Evolutionary conservation across 2,888 invertebrate species (phyloP), one percentile per base, ranked within the genome.

Genomic region (Tortrix viridana): DNA sequence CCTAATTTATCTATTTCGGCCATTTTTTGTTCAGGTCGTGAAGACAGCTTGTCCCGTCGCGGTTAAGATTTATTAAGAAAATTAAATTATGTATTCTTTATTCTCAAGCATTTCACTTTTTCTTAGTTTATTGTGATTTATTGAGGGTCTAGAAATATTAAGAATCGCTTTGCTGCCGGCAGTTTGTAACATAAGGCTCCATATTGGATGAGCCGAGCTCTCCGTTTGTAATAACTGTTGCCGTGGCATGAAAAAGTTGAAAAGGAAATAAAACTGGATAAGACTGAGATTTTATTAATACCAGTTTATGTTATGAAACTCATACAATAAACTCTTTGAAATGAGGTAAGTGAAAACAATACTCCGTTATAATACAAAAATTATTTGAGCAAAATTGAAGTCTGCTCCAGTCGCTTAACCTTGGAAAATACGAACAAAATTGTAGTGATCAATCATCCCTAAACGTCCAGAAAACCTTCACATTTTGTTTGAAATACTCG

Each of bases 1-100:
- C 12, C 32, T 32, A 32, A 32, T 12, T 32, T 32, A 32, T 32
- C 32, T 32, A 32, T 79, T 78, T 80, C 77, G 69, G 19, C 56
- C 60, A 60, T 65, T 72, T n/a, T 72, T 69, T 55, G 23, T 60
- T 77, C 55, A 50, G 55, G 32, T 16, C 38, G 19, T 38, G 19
- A 62, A 46, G 55, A 52, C 60, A 60, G 54, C 38, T 50, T 44
- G 54, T 22, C 41, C 50, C 50, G 22, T 16, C 53, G 22, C 41
- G 41, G 22, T 37, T 41, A 38, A 62, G 44, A 56, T 56, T 62
- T 56, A 61, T 6, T 49, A 46, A 22, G 61, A 22, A 61, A n/a
- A 49, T 61, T 37, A 23, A 61, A 55, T 46, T 32, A 32, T 32
- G 9, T 32, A 32, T 32, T 32, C 19, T 49, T 56, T 56, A 44